Evolutionary conservation across 2,888 invertebrate genomes (phyloP), one percentile per base, ranked within the genome.

Genomic region (Pyrgus malvae): DNA sequence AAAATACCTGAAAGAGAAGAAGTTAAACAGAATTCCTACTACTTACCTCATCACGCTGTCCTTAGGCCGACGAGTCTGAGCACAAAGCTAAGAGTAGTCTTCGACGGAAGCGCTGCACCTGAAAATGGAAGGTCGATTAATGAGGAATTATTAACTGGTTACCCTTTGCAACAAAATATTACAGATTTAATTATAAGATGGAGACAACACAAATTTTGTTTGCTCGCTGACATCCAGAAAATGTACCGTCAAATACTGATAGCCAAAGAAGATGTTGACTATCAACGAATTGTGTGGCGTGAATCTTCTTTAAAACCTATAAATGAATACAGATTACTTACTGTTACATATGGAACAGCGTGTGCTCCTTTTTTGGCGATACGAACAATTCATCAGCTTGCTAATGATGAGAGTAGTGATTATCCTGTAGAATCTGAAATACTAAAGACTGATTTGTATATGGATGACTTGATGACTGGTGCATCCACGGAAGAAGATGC

Each of bases 11-110:
- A 56, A 62, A 58, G 55, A n/a, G 60, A 62, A 55, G 29, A 16
- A 8, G 14, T 31, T 5, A 44, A n/a, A 41, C 27, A 46, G 11
- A 25, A 55, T 51, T 21, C 7, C n/a, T 57, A 59, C 12, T 64
- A 63, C 56, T 57, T 64, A 59, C 62, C 63, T 46, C 63, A 64
- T 41, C 64, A 64, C 37, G 62, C 60, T 31, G 61, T 64, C 3
- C 40, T 61, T 37, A 19, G 59, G 16, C 49, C 48, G 14, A 46
- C 41, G 21, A 62, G 60, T 42, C 8, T 44, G 17, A 60, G 51
- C 17, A 66, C 64, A 1, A 64, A 62, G 27, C 33, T 66, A 9
- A 35, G 66, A 16, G 57, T 60, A 12, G 64, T 66, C 8, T 66
- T 63, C 46, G 62, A 64, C 27, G 62, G 58, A 42, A 60, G 57